phyloP scores from a whole-genome alignment of 2,888 invertebrate species.

The Hololepta plana region DNA sequence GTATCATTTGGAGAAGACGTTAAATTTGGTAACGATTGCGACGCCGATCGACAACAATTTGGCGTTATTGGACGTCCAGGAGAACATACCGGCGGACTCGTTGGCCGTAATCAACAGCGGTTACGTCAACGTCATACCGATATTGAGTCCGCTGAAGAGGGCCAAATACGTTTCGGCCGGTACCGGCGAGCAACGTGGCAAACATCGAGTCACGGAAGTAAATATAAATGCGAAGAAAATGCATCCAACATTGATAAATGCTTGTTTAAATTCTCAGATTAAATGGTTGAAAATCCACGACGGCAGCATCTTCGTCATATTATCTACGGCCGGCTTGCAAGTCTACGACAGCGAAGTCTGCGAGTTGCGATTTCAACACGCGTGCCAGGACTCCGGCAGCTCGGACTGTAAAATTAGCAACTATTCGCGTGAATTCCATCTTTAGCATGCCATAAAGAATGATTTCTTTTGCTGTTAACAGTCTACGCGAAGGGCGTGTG shows the following conservation, averaged over 20 bases:
- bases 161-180: constrained; percentile 15
- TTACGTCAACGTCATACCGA: constrained; percentile 16
- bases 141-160: constrained; percentile 11
- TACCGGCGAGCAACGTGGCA: constrained; percentile 12
- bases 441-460: too few species aligned
- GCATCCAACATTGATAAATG: too few species aligned
- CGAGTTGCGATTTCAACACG: constrained; percentile 13
- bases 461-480: too few species aligned
- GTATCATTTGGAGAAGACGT: constrained; percentile 10
- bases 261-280: constrained; percentile 12
- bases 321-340: constrained; percentile 16
- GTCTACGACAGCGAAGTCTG: constrained; percentile 15
- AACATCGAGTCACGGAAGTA: too few species aligned
- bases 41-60: constrained; percentile 14
- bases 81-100: constrained; percentile 11
- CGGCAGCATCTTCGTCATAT: constrained; percentile 13
- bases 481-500: constrained; percentile 14
- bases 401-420: too few species aligned
- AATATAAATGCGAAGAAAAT: too few species aligned
- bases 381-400: constrained; percentile 11
- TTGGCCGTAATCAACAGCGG: constrained; percentile 15
- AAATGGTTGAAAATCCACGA: constrained; percentile 15
- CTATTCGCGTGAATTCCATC: too few species aligned
- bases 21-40: constrained; percentile 13
- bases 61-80: constrained; percentile 12